Conservation (phyloP, 2,888 invertebrate species). For the Acanthosepion pharaonis region DNA sequence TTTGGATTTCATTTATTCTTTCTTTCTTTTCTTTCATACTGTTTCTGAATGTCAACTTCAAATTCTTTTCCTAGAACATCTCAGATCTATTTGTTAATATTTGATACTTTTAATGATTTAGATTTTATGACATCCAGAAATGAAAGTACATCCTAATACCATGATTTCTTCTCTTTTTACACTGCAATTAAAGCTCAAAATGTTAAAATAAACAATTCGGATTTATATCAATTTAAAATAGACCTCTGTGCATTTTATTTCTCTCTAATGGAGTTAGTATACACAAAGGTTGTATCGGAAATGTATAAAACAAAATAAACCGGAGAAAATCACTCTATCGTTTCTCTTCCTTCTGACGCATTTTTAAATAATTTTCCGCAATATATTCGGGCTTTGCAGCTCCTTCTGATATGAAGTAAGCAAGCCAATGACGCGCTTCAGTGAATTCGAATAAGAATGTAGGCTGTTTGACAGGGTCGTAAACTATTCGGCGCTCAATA, state of each 20-base stretch:
- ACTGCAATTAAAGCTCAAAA: not conserved
- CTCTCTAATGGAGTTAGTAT: not conserved
- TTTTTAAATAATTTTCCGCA: conserved; percentile 25
- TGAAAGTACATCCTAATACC: not conserved
- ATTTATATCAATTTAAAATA: not conserved
- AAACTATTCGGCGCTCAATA: conserved; percentile 33
- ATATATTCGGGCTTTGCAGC: conserved; percentile 1
- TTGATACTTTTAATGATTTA: not conserved
- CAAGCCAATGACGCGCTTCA: conserved; percentile 33
- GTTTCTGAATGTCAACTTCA: not conserved
- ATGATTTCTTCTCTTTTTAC: not conserved
- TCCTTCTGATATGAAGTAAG: conserved; percentile 17
- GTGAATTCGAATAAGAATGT: conserved; percentile 33
- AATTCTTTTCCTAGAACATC: not conserved
- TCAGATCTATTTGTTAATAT: not conserved
- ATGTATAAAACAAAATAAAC: not conserved
- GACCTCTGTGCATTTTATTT: not conserved
- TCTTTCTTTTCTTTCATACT: not conserved
- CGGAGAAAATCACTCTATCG: not conserved
- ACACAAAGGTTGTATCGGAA: not conserved
- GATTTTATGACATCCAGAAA: not conserved
- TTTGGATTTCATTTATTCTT: not conserved
- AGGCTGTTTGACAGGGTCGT: conserved; percentile 15
- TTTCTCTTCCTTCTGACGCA: not conserved
- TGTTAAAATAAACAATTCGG: not conserved